Evolutionary conservation across 37 sponge, comb jelly and placozoan genomes (phyloP), one percentile per base, ranked within the genome.

Genomic region (Halichondria panicea): DNA sequence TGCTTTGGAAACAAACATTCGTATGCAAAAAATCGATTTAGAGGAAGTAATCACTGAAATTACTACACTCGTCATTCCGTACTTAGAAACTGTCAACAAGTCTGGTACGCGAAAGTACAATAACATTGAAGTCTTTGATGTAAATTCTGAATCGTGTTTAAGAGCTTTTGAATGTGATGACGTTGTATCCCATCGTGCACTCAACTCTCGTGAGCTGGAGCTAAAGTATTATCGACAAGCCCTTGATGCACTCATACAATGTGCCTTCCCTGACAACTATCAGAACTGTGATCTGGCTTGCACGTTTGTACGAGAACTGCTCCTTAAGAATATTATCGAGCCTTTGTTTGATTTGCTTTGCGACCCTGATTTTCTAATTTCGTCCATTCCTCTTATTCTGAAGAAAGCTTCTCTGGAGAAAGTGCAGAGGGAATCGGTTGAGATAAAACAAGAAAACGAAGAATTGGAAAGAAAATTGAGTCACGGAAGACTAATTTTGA

Each of bases 261-360:
- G 50, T 21, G 81, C 66, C 50, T 37, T 91, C 0, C 91, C 91
- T 8, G 43, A 37, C 1, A 54, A 86, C 30, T 91, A 76, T 72
- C 55, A 50, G 44, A 18, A 30, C 25, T 81, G 87, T 37, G 82
- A 76, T n/a, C 19, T 70, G 0, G 87, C 79, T 11, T 50, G 81
- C 50, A 68, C 65, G 42, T 86, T 91, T 76, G 48, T 91, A 5
- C 48, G 91, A 31, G 91, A 91, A 58, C 19, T 91, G 31, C 75
- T 91, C 11, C 55, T 83, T 2, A 22, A 25, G 13, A 80, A 76
- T 32, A 48, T 86, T 30, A 27, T 91, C 33, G 58, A 44, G 21
- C 82, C 87, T 21, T 43, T 91, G 18, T 11, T 91, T 27, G 39
- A 76, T 28, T 63, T 81, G 24, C 63, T 91, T 4, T 77, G 87